Percentiles rank a stretch among this genome's conserved stretches.
These are phyloP conservation scores for Lepilemur ruficaudatus DNA, from an alignment of 2,797 vertebrate genomes.

Conservation along the genomic window DNA sequence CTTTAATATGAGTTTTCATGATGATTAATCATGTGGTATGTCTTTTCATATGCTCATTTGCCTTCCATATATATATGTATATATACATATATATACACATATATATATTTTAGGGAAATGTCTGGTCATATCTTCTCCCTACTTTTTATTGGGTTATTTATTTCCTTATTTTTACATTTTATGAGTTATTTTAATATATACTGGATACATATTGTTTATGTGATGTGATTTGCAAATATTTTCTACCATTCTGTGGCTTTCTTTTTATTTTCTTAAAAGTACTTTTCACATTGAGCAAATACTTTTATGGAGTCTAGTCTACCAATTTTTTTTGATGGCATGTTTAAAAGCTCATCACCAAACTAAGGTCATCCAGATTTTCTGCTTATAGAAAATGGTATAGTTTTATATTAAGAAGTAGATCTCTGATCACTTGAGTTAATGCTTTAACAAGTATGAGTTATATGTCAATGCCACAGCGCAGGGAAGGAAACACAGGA, in stretches of 20 bases:
- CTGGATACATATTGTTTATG: neutral
- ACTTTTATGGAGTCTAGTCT: neutral
- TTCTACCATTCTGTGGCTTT: neutral
- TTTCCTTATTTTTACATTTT: neutral
- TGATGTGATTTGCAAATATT: neutral
- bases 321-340: neutral
- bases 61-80: neutral
- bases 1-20: neutral
- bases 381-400: neutral
- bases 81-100: too few relatives aligned
- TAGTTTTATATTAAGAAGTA: neutral
- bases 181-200: neutral
- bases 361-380: neutral
- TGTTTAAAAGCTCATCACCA: neutral
- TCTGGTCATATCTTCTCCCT: neutral
- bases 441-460: neutral
- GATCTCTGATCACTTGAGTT: neutral
- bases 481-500: neutral
- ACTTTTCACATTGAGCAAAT: neutral
- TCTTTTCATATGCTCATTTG: neutral
- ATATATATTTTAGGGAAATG: neutral
- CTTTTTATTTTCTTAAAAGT: neutral
- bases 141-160: neutral
- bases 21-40: neutral
- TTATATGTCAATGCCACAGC: neutral